A percentile compares a stretch with the other conserved stretches of the same genome.
These are phyloP conservation scores for Tyto alba DNA, from an alignment of 2,113 vertebrate species.

Conservation along the genomic window DNA sequence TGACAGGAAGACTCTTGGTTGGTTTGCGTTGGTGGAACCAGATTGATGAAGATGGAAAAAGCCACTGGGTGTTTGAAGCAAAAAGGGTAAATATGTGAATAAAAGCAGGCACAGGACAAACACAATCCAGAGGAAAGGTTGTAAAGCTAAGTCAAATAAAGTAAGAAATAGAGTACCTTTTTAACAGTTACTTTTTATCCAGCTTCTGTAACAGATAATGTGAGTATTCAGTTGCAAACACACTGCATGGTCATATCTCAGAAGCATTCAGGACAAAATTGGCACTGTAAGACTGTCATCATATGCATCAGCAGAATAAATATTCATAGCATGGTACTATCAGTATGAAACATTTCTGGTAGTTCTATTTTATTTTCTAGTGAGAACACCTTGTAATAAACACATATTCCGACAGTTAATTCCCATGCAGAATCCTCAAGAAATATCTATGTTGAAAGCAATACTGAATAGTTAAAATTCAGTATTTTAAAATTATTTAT, in stretches of 20 bases:
- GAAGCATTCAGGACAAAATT: neutral
- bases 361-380: neutral
- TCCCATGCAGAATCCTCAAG: neutral
- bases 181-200: neutral
- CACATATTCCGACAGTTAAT: neutral
- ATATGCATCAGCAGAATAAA: neutral
- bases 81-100: conserved; percentile 70
- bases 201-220: neutral
- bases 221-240: neutral
- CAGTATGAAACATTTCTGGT: neutral
- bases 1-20: conserved; percentile 83
- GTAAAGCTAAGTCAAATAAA: neutral
- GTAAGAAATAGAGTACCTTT: neutral
- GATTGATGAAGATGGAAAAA: conserved; percentile 87
- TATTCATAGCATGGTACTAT: neutral
- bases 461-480: neutral
- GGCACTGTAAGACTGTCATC: neutral
- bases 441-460: neutral
- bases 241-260: neutral
- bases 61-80: conserved; percentile 87
- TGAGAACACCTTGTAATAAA: neutral
- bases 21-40: conserved; percentile 90
- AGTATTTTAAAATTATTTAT: neutral
- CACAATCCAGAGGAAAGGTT: neutral
- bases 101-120: neutral